Conservation (phyloP, 1,140 invertebrate genomes). For the Grapholita molesta region DNA sequence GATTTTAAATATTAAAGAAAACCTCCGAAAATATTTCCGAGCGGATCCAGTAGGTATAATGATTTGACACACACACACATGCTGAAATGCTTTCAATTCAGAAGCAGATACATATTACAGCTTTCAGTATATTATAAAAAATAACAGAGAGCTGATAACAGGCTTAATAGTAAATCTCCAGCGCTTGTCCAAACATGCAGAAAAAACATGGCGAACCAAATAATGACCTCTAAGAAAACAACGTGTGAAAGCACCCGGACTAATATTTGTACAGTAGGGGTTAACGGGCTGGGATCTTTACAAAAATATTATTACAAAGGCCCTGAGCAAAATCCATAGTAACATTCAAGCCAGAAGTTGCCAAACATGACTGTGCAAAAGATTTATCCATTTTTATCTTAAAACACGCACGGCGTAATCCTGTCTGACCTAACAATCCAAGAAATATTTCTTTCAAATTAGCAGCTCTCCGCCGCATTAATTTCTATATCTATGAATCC, state of each 20-base stretch:
- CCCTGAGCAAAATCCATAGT: background rate
- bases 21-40: too few species aligned
- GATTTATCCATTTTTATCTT: constrained; percentile 8
- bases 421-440: constrained; percentile 2
- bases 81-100: too few species aligned
- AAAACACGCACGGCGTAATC: background rate
- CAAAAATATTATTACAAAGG: constrained; percentile 11
- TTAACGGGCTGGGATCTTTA: constrained; percentile 11
- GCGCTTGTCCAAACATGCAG: background rate
- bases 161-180: background rate
- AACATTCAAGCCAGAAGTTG: constrained; percentile 1
- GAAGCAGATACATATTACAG: too few species aligned
- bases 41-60: too few species aligned
- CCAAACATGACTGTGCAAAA: constrained; percentile 7
- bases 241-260: constrained; percentile 9
- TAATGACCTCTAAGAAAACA: constrained; percentile 14
- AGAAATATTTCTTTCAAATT: background rate
- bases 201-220: constrained; percentile 8
- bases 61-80: too few species aligned
- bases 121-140: background rate
- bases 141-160: background rate
- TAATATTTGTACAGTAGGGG: constrained; percentile 15
- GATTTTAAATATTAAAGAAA: too few species aligned
- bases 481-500: constrained; percentile 10
- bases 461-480: background rate